Base-by-base conservation (phyloP, 2,113 vertebrate species). In the Irena cyanogastra region DNA sequence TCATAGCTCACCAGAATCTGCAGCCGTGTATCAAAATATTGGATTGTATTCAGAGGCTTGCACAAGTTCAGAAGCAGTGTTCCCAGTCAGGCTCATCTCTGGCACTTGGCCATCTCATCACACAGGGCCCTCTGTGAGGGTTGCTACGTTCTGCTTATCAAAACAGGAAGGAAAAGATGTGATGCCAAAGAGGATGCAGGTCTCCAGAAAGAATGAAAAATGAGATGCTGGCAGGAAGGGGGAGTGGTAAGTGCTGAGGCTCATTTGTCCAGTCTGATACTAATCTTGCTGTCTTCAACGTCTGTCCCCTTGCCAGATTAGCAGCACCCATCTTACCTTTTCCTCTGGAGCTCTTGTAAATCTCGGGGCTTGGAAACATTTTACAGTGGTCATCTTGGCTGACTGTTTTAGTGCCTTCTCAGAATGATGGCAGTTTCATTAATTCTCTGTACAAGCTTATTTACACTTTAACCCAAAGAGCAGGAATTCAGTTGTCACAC, bases 151-250 rank as follows among this genome's bases (percentile, higher is more conserved):
- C 71, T 45, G 65, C 84, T 91, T 95, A 92, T 90, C 95, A 66
- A 94, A 86, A 91, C 87, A 89, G 91, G 92, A 97, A 96, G 94
- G 94, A 96, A 90, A 88, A 77, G 75, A 65, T 35, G n/a, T 26
- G 52, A 56, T 91, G 56, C 64, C 96, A 93, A 65, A 89, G 37
- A 96, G 92, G 92, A 92, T 83, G 47, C 75, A 41, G 68, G 84
- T 71, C 82, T 49, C 24, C 76, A 87, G 79, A 77, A 91, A 95
- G 61, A 37, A 85, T 54, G 77, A 93, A 56, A 84, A 94, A 68
- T 35, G 77, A 85, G 72, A 60, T 61, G 70, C 63, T 78, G 60
- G 50, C 44, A 64, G 68, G 86, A 89, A 57, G 37, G 19, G 41
- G 26, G 30, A 33, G 17, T 85, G 50, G 57, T 33, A 8, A 68